These are phyloP conservation scores for Trissolcus basalis DNA, from an alignment of 1,140 invertebrate genomes.

Conservation along the genomic window DNA sequence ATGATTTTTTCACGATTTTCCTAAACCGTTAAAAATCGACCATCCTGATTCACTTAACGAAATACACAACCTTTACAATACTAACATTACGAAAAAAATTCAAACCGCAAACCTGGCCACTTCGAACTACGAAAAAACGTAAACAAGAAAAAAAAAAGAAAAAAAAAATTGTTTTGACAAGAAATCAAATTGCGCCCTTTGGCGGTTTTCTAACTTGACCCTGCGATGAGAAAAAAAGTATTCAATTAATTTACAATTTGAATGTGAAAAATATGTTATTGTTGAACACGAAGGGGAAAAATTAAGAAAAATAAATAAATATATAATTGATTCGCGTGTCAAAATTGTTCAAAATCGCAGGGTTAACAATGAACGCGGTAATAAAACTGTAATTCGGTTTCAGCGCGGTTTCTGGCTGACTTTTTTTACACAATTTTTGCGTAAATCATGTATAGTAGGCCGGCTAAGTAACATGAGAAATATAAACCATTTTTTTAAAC, in stretches of 20 bases:
- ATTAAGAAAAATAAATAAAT: slow-evolving; percentile 33
- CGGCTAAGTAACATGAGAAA: slow-evolving; percentile 53
- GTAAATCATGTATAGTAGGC: slow-evolving; percentile 44
- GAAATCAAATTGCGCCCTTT: slow-evolving; percentile 8
- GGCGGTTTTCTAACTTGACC: slow-evolving; percentile 9
- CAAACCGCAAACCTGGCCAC: slow-evolving; percentile 24
- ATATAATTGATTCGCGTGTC: slow-evolving; percentile 26
- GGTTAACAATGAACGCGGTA: slow-evolving; percentile 8
- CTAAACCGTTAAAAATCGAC: neutral
- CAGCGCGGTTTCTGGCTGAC: slow-evolving; percentile 2
- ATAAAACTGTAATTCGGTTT: slow-evolving; percentile 16
- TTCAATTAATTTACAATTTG: slow-evolving; percentile 35
- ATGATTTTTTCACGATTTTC: too few species aligned
- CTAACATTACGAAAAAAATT: slow-evolving; percentile 32
- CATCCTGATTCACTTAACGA: slow-evolving; percentile 39
- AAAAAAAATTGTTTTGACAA: slow-evolving; percentile 13
- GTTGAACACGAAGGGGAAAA: neutral
- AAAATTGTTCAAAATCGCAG: slow-evolving; percentile 37
- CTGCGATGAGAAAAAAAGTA: slow-evolving; percentile 22
- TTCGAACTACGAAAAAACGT: slow-evolving; percentile 25
- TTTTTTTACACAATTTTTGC: slow-evolving; percentile 48
- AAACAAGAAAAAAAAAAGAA: slow-evolving; percentile 12
- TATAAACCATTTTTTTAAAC: slow-evolving; percentile 31
- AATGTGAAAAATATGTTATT: slow-evolving; percentile 9
- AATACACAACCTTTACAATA: slow-evolving; percentile 47